Evolutionary conservation across 1,140 invertebrate species (phyloP).

Genomic region (Danaus melanippus): DNA sequence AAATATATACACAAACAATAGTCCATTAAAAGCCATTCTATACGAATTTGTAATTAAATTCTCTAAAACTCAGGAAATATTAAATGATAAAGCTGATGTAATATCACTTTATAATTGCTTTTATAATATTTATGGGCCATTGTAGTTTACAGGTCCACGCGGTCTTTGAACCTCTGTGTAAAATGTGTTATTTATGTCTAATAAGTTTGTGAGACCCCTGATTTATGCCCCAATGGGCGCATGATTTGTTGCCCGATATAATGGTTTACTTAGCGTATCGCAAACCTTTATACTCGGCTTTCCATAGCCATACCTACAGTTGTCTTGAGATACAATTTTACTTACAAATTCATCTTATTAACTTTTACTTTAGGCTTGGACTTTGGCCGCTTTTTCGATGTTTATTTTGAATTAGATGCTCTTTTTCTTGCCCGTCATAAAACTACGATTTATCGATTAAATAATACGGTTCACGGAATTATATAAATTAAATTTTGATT

Average conservation of each 20-base stretch:
- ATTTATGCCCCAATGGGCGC: conserved; percentile 20
- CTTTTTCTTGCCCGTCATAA: too few species aligned
- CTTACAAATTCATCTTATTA: too few species aligned
- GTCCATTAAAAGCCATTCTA: too few species aligned
- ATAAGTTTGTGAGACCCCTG: conserved; percentile 19
- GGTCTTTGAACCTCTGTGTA: conserved; percentile 20
- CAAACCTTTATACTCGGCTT: neutral
- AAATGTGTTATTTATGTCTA: conserved; percentile 26
- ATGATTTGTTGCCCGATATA: conserved; percentile 20
- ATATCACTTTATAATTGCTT: conserved; percentile 62
- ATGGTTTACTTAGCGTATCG: conserved; percentile 5
- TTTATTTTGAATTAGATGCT: too few species aligned
- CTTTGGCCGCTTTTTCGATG: too few species aligned
- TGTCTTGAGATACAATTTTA: too few species aligned
- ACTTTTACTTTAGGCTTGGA: too few species aligned
- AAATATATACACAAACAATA: conserved; percentile 6
- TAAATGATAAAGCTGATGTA: conserved; percentile 32
- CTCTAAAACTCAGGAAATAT: conserved; percentile 40
- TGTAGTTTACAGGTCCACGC: conserved; percentile 27
- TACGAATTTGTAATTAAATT: conserved; percentile 32
- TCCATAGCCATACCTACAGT: too few species aligned
- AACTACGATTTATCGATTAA: too few species aligned
- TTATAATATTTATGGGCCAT: conserved; percentile 58
- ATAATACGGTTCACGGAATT: too few species aligned
- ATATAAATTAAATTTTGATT: too few species aligned